A percentile compares a stretch with the other conserved stretches of the same genome.
Evolutionary conservation across 2,797 vertebrate genomes (phyloP).

Genomic region (Caiman crocodilus): DNA sequence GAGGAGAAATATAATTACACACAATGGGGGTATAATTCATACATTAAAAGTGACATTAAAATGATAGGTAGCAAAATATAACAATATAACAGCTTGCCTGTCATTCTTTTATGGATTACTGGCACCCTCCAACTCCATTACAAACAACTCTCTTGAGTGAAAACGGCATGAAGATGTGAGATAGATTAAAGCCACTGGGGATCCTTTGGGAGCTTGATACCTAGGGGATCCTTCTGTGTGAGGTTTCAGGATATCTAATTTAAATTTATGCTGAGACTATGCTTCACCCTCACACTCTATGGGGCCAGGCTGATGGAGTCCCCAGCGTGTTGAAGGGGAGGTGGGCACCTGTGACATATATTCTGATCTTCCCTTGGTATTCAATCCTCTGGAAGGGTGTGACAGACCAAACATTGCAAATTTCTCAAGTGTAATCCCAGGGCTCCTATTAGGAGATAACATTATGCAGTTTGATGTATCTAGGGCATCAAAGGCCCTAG

Average conservation of each 20-base stretch:
- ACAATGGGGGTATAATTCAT: constrained; percentile 71
- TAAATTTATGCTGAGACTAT: constrained; percentile 22
- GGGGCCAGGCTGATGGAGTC: not conserved
- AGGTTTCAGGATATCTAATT: constrained; percentile 9
- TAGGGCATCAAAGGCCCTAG: constrained; percentile 46
- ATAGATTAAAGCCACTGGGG: not conserved
- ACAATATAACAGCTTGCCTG: constrained; percentile 53
- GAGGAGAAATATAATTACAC: constrained; percentile 76
- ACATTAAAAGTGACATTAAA: constrained; percentile 62
- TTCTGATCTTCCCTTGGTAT: not conserved
- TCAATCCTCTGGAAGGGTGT: not conserved
- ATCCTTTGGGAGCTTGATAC: not conserved
- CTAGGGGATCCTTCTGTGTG: not conserved
- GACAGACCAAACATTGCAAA: not conserved
- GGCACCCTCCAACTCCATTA: constrained; percentile 59
- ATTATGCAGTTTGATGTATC: constrained; percentile 57
- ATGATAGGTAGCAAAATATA: constrained; percentile 68
- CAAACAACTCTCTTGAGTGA: constrained; percentile 29
- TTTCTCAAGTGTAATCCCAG: constrained; percentile 33
- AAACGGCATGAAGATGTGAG: not conserved
- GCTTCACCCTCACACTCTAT: not conserved
- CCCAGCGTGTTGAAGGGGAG: not conserved
- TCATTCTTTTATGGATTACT: constrained; percentile 39
- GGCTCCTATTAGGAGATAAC: constrained; percentile 21
- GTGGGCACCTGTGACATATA: not conserved